Conservation (phyloP, 1,140 invertebrate genomes). For the Leptopilina boulardi region DNA sequence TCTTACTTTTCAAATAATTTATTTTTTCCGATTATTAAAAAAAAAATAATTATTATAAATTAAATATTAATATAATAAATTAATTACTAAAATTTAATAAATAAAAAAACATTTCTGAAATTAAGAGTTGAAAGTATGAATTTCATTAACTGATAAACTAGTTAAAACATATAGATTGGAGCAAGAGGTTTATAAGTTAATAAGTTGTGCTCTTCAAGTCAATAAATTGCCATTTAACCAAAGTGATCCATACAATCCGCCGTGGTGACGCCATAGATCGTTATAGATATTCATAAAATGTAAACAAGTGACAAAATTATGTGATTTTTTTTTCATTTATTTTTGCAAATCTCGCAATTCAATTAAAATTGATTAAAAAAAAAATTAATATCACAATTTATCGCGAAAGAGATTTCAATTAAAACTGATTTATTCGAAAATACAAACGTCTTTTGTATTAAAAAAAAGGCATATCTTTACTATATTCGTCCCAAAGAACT, state of each 20-base stretch:
- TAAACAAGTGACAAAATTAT: background rate
- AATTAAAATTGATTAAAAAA: too few species aligned
- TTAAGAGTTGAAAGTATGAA: constrained; percentile 30
- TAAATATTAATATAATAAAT: too few species aligned
- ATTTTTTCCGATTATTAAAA: too few species aligned
- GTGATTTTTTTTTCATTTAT: background rate
- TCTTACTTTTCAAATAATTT: background rate
- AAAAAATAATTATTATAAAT: too few species aligned
- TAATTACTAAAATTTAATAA: too few species aligned
- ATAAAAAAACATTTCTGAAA: too few species aligned
- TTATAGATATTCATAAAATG: constrained; percentile 8
- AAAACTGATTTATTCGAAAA: too few species aligned
- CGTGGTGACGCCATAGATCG: background rate
- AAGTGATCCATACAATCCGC: constrained; percentile 9
- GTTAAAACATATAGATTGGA: background rate
- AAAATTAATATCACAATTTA: too few species aligned
- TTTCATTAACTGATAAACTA: constrained; percentile 16
- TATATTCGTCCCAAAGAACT: background rate
- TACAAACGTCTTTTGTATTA: too few species aligned
- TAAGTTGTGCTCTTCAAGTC: background rate
- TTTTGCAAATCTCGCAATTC: too few species aligned
- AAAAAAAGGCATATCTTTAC: too few species aligned
- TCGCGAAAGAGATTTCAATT: too few species aligned
- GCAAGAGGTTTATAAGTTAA: background rate
- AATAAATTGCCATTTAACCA: constrained; percentile 5